phyloP scores from a whole-genome alignment of 2,113 vertebrate genomes.

The Mirza zaza region DNA sequence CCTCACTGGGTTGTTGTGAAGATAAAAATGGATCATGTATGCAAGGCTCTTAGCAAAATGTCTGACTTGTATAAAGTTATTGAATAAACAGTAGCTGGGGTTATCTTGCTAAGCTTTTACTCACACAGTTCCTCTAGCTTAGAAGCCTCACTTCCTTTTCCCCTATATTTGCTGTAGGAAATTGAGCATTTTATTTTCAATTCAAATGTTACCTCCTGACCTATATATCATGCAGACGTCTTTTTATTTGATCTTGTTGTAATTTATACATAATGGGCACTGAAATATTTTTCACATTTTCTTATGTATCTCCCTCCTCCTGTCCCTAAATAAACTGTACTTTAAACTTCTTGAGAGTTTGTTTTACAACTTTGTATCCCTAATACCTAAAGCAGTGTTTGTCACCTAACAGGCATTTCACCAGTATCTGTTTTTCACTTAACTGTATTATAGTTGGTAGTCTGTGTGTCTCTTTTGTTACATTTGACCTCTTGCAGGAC shows the following conservation, averaged over 20 bases:
- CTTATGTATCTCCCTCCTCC: background rate
- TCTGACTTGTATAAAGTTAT: background rate
- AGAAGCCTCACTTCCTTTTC: background rate
- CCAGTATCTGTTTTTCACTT: background rate
- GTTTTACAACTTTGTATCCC: background rate
- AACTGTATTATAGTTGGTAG: background rate
- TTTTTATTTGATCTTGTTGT: background rate
- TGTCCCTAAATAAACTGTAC: background rate
- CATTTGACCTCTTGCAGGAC: background rate
- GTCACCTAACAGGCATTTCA: background rate
- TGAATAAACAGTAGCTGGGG: background rate
- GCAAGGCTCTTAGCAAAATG: background rate
- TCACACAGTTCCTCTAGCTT: background rate
- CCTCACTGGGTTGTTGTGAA: background rate
- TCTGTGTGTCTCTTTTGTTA: background rate
- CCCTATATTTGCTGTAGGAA: background rate
- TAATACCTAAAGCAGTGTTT: background rate
- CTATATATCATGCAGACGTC: background rate
- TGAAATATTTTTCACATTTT: background rate
- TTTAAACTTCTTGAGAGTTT: background rate
- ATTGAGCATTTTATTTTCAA: background rate
- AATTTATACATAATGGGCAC: background rate
- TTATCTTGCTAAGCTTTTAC: background rate
- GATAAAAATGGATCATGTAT: background rate
- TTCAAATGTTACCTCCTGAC: background rate